Evolutionary conservation across 2,113 vertebrate genomes (phyloP).

Genomic region (Hippocampus zosterae): DNA sequence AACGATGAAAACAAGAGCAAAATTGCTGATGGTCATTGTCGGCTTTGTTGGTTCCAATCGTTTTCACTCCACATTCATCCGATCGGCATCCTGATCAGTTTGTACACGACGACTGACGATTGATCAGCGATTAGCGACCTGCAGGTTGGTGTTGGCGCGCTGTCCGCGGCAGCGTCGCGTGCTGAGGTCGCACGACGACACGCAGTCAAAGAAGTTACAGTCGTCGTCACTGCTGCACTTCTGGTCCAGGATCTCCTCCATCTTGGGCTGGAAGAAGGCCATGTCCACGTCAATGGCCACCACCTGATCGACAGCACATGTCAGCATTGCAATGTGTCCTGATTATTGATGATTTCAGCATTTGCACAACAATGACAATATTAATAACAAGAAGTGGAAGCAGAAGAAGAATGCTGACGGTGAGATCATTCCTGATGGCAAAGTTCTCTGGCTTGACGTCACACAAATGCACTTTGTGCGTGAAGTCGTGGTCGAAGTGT

Average conservation of each 20-base stretch:
- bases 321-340: neutral
- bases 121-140: conserved; percentile 63
- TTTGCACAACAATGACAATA: neutral
- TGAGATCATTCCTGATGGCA: conserved; percentile 88
- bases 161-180: conserved; percentile 76
- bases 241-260: conserved; percentile 91
- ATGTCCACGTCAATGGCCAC: conserved; percentile 98
- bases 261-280: conserved; percentile 98
- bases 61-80: neutral
- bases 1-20: neutral
- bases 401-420: conserved; percentile 73
- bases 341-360: neutral
- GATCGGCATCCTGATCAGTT: neutral
- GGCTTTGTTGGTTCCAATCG: neutral
- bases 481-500: conserved; percentile 91
- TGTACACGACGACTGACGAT: neutral
- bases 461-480: conserved; percentile 90
- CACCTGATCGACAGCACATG: conserved; percentile 69
- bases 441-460: conserved; percentile 98
- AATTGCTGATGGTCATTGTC: neutral
- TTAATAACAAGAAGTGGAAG: too few relatives aligned
- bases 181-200: conserved; percentile 81
- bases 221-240: conserved; percentile 91
- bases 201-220: conserved; percentile 96
- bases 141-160: conserved; percentile 89